phyloP scores from a whole-genome alignment of 2,797 vertebrate species.

The Pseudochirops cupreus region DNA sequence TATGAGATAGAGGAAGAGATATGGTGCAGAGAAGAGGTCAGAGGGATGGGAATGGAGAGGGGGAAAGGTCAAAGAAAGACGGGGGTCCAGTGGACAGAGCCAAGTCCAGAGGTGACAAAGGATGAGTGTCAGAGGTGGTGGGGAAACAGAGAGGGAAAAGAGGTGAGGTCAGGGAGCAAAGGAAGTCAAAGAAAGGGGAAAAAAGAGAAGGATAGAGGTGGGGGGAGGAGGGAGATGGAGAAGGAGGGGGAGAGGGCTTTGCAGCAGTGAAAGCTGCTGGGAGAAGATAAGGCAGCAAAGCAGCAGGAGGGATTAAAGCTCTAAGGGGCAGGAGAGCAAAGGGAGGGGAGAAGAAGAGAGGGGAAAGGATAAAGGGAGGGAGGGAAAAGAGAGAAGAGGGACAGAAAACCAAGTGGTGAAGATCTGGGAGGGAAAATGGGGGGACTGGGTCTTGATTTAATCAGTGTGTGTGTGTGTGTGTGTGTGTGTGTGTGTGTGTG shows the following conservation, averaged over 20 bases:
- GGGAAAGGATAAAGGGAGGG: not conserved
- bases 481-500: not conserved
- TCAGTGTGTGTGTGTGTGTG: not conserved
- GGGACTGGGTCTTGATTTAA: not conserved
- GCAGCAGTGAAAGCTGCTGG: constrained; percentile 79
- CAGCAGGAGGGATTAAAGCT: constrained; percentile 80
- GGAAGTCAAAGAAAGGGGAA: constrained; percentile 34
- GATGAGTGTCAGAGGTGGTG: constrained; percentile 35
- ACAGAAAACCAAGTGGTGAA: constrained; percentile 49
- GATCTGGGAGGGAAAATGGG: not conserved
- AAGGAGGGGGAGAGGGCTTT: constrained; percentile 77
- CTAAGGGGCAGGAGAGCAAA: constrained; percentile 56
- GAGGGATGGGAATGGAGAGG: not conserved
- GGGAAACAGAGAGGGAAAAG: constrained; percentile 10
- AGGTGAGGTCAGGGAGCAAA: constrained; percentile 66
- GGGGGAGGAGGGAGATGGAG: constrained; percentile 60
- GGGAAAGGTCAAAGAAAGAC: constrained; percentile 48
- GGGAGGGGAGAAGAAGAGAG: not conserved
- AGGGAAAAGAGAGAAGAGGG: constrained; percentile 14
- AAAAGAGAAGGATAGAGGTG: not conserved
- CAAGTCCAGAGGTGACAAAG: constrained; percentile 1
- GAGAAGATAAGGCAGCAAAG: constrained; percentile 77
- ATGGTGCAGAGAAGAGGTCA: not conserved
- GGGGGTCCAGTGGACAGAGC: not conserved
- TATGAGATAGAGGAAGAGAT: not conserved